Percentiles rank a stretch among this genome's conserved stretches.
Conservation (phyloP, 2,888 invertebrate species). For the Axea sp. region DNA sequence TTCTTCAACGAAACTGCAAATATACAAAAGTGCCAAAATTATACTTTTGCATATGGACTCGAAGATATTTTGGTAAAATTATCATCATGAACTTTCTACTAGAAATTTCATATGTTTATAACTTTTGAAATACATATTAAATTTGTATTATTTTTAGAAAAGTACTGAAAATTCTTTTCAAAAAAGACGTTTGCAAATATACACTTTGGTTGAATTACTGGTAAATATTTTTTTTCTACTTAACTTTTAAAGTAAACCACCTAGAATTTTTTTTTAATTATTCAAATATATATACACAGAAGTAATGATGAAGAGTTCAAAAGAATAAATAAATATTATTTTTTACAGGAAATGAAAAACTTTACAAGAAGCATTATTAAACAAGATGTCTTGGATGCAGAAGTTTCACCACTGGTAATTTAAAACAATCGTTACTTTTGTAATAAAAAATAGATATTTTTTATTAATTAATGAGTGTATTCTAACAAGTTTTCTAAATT, state of each 20-base stretch:
- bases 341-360: not conserved
- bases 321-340: not conserved
- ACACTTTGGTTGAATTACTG: not conserved
- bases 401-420: not conserved
- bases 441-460: no score
- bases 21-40: no score
- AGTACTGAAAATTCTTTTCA: not conserved
- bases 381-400: not conserved
- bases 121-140: no score
- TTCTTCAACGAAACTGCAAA: no score
- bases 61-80: no score
- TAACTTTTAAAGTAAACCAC: not conserved
- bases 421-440: not conserved
- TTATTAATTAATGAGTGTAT: no score
- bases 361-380: not conserved
- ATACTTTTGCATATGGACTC: no score
- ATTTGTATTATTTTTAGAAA: constrained; percentile 3
- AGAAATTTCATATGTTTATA: no score
- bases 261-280: not conserved
- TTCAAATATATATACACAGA: not conserved
- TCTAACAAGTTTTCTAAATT: no score
- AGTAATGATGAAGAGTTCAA: no score
- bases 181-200: not conserved
- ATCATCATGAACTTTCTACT: no score
- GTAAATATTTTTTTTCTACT: not conserved